A percentile compares a stretch with the other conserved stretches of the same genome.
These are phyloP conservation scores for Microtus montanus DNA, from an alignment of 2,113 vertebrate genomes.

Conservation along the genomic window DNA sequence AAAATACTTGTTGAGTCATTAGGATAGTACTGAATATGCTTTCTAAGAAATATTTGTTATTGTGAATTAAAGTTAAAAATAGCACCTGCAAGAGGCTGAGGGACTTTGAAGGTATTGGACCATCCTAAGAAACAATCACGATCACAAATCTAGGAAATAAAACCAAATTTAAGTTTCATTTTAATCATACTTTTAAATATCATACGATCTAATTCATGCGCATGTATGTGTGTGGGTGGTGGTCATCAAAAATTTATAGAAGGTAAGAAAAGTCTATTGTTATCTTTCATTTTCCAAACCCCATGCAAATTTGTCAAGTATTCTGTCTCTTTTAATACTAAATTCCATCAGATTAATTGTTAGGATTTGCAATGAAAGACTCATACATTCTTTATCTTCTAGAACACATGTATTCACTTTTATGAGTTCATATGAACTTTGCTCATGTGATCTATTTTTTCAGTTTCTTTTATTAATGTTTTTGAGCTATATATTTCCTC, in stretches of 20 bases:
- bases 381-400: constrained; percentile 14
- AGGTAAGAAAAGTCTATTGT: background rate
- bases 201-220: background rate
- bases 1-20: constrained; percentile 2
- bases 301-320: background rate
- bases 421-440: too few relatives aligned
- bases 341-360: constrained; percentile 32
- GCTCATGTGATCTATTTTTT: too few relatives aligned
- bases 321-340: constrained; percentile 21
- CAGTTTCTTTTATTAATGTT: too few relatives aligned
- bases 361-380: background rate
- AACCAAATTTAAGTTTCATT: background rate
- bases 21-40: background rate
- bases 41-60: background rate
- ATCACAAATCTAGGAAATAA: background rate
- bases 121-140: background rate
- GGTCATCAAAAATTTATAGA: constrained; percentile 18
- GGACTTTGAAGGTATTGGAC: background rate
- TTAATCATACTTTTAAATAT: background rate
- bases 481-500: too few relatives aligned
- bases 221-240: too few relatives aligned
- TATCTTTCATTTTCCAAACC: background rate
- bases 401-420: background rate
- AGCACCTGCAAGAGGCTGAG: background rate
- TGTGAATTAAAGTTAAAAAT: constrained; percentile 22